These are phyloP conservation scores for Hyles vespertilio DNA, from an alignment of 1,140 invertebrate genomes.

Conservation along the genomic window DNA sequence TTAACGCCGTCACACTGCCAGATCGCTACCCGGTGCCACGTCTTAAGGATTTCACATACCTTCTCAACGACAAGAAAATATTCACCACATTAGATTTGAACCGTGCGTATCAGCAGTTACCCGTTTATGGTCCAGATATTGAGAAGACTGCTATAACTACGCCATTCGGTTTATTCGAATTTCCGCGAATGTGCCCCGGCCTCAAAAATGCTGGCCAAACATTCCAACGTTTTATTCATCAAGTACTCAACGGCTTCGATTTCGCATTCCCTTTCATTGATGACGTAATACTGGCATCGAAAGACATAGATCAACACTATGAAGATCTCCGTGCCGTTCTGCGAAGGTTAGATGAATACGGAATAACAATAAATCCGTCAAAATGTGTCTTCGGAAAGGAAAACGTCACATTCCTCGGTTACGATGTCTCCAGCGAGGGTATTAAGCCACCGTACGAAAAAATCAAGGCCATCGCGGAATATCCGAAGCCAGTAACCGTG, in stretches of 20 bases:
- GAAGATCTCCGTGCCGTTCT: slow-evolving; percentile 30
- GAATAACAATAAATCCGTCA: slow-evolving; percentile 13
- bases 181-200: slow-evolving; percentile 36
- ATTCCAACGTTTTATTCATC: slow-evolving; percentile 68
- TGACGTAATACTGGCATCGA: slow-evolving; percentile 72
- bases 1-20: slow-evolving; percentile 15
- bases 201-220: slow-evolving; percentile 37
- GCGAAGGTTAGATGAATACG: slow-evolving; percentile 22
- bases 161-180: slow-evolving; percentile 18
- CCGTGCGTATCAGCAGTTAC: slow-evolving; percentile 15
- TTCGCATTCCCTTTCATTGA: slow-evolving; percentile 69
- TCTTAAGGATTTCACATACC: slow-evolving; percentile 18
- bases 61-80: slow-evolving; percentile 10
- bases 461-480: slow-evolving; percentile 24
- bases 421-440: neutral
- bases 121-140: slow-evolving; percentile 14
- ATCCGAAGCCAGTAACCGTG: slow-evolving; percentile 24
- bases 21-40: slow-evolving; percentile 21
- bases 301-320: slow-evolving; percentile 33
- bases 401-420: slow-evolving; percentile 4
- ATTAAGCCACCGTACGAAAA: slow-evolving; percentile 8
- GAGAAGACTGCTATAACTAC: slow-evolving; percentile 12
- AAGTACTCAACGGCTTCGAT: slow-evolving; percentile 42
- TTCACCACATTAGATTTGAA: slow-evolving; percentile 17
- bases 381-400: slow-evolving; percentile 4